Evolutionary conservation across 23 tunicate species (phyloP).

Genomic region (Halocynthia roretzi): DNA sequence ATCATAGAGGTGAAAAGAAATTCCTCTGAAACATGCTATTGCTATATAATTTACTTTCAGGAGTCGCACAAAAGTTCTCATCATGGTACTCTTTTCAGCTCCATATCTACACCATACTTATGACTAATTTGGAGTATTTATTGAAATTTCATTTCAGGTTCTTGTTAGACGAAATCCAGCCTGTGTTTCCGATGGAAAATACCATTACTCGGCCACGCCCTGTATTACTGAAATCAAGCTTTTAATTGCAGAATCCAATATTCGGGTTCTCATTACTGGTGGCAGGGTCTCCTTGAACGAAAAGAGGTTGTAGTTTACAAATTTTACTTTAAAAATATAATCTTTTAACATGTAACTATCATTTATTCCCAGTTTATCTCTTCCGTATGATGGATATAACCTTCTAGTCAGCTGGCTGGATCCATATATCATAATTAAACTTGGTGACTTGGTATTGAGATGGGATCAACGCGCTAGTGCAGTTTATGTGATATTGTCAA

Average conservation of each 20-base stretch:
- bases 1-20: no score
- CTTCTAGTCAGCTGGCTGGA: conserved; percentile 18
- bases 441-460: conserved; percentile 39
- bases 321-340: background rate
- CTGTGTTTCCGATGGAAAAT: conserved; percentile 25
- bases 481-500: conserved; percentile 31
- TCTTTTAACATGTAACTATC: background rate
- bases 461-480: conserved; percentile 30
- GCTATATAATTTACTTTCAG: no score
- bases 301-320: conserved; percentile 12
- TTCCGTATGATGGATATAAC: conserved; percentile 44
- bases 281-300: conserved; percentile 19
- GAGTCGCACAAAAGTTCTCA: no score
- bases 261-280: conserved; percentile 22
- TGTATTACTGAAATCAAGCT: conserved; percentile 28
- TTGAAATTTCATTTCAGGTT: conserved; percentile 1
- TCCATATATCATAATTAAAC: conserved; percentile 25
- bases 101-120: no score
- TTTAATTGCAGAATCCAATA: conserved; percentile 25
- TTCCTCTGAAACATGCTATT: no score
- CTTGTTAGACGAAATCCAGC: conserved; percentile 42
- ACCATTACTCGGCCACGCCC: conserved; percentile 11
- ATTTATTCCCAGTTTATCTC: conserved; percentile 19
- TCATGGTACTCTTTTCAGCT: no score
- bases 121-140: no score